Conservation (phyloP, 1,140 invertebrate species). For the Cherax destructor region DNA sequence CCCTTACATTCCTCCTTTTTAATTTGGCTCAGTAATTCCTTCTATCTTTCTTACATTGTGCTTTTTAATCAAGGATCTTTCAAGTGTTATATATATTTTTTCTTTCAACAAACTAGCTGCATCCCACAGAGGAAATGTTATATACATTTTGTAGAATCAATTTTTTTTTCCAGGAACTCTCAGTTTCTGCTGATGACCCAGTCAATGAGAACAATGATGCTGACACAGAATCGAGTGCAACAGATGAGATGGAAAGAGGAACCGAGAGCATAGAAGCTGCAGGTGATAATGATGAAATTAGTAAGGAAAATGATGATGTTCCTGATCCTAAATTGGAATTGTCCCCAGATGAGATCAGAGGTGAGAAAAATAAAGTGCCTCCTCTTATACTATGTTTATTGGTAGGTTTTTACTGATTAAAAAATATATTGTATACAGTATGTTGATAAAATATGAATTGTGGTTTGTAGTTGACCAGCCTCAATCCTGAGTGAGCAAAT, state of each 20-base stretch:
- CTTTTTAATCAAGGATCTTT: neutral
- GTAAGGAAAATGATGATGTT: neutral
- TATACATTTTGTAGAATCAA: neutral
- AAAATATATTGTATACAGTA: no score
- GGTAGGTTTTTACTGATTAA: neutral
- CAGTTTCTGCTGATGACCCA: neutral
- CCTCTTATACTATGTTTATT: no score
- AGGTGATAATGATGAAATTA: neutral
- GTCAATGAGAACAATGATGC: neutral
- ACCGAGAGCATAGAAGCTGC: neutral
- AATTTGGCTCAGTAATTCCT: no score
- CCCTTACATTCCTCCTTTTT: no score
- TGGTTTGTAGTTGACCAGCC: no score
- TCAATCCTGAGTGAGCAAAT: no score
- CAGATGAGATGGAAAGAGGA: neutral
- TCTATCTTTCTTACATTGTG: neutral
- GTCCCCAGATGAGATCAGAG: constrained; percentile 23
- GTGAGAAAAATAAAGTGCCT: neutral
- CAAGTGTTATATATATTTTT: neutral
- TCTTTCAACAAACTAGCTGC: neutral
- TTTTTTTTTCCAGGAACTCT: neutral
- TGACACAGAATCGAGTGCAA: neutral
- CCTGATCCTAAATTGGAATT: neutral
- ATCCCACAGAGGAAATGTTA: neutral
- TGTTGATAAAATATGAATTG: no score